Evolutionary conservation across 2,888 invertebrate genomes (phyloP), one percentile per base, ranked within the genome.

Genomic region (Meta bourneti): DNA sequence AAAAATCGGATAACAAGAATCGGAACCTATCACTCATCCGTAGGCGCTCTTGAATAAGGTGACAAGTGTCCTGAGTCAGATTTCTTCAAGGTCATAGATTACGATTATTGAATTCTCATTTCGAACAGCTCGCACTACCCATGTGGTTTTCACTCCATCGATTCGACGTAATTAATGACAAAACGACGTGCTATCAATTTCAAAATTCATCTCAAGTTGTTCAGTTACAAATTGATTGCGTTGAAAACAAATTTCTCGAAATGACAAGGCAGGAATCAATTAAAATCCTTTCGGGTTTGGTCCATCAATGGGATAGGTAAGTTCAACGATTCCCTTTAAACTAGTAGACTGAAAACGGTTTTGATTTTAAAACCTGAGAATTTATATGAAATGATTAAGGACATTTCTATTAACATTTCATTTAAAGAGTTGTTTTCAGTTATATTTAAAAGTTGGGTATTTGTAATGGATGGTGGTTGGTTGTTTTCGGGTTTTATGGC

Each of bases 91-190:
- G 77, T 83, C 83, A 34, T 16, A 54, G 54, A 52, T 48, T 80
- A 71, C 79, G 71, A 87, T 87, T 79, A 80, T 87, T 87, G 79
- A 79, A 87, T 87, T 79, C 34, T 72, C 87, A 80, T 72, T 71
- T 79, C 71, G 80, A 87, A 71, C 71, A 79, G 80, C 79, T 54
- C n/a, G 19, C 52, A 69, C 79, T 72, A 74, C 19, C 72, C 54
- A 80, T 51, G 80, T 20, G 72, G 79, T 79, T 87, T 87, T 54
- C 72, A 48, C 61, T 52, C 52, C 61, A 72, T 87, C 75, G 49
- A 81, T 82, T 89, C 74, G 81, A 34, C 75, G 61, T 89, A 82
- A 89, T 89, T 89, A 89, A 89, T 89, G 81, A 82, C 19, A 19
- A 19, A 82, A 71, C 16, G 71, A 82, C 74, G 81, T 81, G 81